Conservation (phyloP, 2,797 vertebrate species). For the Notolabrus celidotus region DNA sequence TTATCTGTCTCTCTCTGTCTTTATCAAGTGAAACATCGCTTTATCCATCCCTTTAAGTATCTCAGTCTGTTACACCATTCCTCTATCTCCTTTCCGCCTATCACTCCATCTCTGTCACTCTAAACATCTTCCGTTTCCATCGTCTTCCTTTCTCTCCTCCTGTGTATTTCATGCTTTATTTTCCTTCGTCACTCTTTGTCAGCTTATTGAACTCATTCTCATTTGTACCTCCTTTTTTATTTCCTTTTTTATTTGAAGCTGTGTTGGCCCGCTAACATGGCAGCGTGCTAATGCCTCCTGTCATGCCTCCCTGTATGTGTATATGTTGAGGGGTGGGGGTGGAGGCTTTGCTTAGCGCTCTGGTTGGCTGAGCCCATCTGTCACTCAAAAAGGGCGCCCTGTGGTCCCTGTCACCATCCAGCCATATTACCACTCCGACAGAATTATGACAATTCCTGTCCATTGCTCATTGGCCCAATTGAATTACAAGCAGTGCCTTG, state of each 20-base stretch:
- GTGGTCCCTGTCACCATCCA: constrained; percentile 82
- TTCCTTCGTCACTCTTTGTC: constrained; percentile 24
- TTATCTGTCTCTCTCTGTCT: constrained; percentile 64
- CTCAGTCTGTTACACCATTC: constrained; percentile 57
- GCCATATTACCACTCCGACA: constrained; percentile 82
- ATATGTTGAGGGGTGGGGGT: constrained; percentile 47
- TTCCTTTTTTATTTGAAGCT: constrained; percentile 17
- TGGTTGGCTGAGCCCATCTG: constrained; percentile 94
- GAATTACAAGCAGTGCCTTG: constrained; percentile 85
- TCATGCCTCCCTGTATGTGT: constrained; percentile 76
- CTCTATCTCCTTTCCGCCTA: constrained; percentile 57
- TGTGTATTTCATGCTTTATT: constrained; percentile 26
- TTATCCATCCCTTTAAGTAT: constrained; percentile 70
- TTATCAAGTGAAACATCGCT: constrained; percentile 66
- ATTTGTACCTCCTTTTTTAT: constrained; percentile 2
- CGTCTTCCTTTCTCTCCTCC: constrained; percentile 30
- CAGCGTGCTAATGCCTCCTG: constrained; percentile 76
- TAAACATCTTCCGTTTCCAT: constrained; percentile 56
- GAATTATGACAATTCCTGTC: constrained; percentile 89
- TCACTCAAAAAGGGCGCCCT: constrained; percentile 89
- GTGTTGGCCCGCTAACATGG: constrained; percentile 23
- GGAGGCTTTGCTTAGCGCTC: constrained; percentile 84
- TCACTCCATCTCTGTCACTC: constrained; percentile 65
- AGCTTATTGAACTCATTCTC: constrained; percentile 23
- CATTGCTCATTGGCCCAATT: constrained; percentile 88